A percentile compares a stretch with the other conserved stretches of the same genome.
Evolutionary conservation across 2,113 vertebrate species (phyloP).

Genomic region (Urocitellus parryii): DNA sequence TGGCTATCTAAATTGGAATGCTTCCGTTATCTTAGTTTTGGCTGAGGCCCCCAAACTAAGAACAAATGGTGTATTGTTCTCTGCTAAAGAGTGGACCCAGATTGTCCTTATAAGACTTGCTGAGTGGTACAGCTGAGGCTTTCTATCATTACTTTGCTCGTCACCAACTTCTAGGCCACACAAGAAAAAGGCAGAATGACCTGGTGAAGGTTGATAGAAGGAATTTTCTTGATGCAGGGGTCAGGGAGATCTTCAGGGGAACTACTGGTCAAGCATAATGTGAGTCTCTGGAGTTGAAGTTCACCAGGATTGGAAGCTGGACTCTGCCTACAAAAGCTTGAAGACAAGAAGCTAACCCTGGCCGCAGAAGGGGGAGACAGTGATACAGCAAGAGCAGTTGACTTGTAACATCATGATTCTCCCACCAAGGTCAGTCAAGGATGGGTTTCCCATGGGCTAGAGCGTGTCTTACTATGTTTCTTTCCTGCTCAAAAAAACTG

Average conservation of each 20-base stretch:
- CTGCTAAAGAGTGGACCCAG: background rate
- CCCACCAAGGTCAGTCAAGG: background rate
- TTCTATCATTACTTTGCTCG: background rate
- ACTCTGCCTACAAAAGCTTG: background rate
- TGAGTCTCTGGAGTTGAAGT: background rate
- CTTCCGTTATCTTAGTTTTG: background rate
- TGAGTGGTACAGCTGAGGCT: too few relatives aligned
- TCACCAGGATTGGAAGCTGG: background rate
- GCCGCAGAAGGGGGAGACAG: background rate
- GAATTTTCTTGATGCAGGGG: background rate
- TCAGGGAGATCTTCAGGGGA: background rate
- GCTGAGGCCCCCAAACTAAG: background rate
- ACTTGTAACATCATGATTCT: background rate
- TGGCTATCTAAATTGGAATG: background rate
- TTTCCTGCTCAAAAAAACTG: background rate
- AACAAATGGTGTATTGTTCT: too few relatives aligned
- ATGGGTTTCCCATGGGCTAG: background rate
- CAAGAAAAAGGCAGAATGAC: background rate
- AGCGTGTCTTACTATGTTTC: background rate
- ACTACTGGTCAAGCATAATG: background rate
- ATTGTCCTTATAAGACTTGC: background rate
- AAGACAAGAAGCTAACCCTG: background rate
- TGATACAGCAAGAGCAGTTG: background rate
- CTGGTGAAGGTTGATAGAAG: background rate
- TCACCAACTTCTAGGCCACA: background rate